A percentile compares a stretch with the other conserved stretches of the same genome.
phyloP scores from a whole-genome alignment of 2,888 invertebrate species.

The Drosophila siamana region DNA sequence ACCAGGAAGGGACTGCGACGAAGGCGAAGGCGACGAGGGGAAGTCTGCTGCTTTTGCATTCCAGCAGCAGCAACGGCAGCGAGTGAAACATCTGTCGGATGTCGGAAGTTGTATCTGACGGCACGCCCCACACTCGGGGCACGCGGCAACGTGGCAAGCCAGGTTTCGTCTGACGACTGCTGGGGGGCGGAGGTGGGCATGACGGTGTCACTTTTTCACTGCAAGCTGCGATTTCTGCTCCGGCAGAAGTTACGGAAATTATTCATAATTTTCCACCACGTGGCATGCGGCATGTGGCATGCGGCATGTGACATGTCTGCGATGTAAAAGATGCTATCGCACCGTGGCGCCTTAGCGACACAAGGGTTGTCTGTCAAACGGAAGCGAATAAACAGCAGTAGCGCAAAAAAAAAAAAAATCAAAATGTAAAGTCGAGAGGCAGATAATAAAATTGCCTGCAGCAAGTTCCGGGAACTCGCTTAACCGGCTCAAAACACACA shows the following conservation, averaged over 20 bases:
- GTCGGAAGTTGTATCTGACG: constrained; percentile 82
- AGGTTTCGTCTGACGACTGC: background rate
- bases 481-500: constrained; percentile 27
- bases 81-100: constrained; percentile 75
- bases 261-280: constrained; percentile 79
- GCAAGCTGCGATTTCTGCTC: constrained; percentile 69
- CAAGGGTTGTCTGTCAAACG: constrained; percentile 73
- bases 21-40: constrained; percentile 1
- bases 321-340: constrained; percentile 57
- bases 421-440: background rate
- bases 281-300: constrained; percentile 42
- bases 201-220: constrained; percentile 62
- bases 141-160: constrained; percentile 35
- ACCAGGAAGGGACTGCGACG: background rate
- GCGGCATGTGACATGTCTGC: constrained; percentile 39
- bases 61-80: constrained; percentile 21
- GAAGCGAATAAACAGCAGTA: constrained; percentile 57
- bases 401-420: no score
- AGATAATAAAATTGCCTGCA: constrained; percentile 17
- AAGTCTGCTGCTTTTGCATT: constrained; percentile 40
- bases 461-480: constrained; percentile 32
- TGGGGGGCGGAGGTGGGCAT: constrained; percentile 51
- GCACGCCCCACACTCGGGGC: constrained; percentile 72
- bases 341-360: constrained; percentile 18
- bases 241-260: constrained; percentile 77